Base-by-base conservation (phyloP, 2,888 invertebrate species). In the Zaprionus bogoriensis region DNA sequence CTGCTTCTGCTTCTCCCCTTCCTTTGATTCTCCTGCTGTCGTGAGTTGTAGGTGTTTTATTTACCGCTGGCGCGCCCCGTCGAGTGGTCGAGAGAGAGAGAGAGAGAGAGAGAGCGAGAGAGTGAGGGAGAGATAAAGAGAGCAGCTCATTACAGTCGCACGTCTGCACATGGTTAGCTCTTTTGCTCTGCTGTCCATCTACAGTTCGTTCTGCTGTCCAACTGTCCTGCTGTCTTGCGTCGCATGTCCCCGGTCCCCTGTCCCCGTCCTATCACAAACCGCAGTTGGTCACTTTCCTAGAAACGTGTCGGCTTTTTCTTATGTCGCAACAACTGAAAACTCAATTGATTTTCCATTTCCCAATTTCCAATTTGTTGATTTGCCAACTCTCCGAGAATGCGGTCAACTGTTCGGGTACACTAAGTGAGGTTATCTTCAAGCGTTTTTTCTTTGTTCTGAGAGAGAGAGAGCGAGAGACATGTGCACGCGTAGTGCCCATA, bases 281-380 rank as follows among this genome's bases (percentile, higher is more conserved):
- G 84, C 87, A 81, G 87, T 81, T 81, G 80, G 80, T 83, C 77
- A 74, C 65, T 69, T 81, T 86, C 84, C 63, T 64, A 48, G 80
- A 80, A 80, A 22, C 22, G n/a, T 17, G 28, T 60, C 70, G 65
- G 78, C 64, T 36, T 71, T 71, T 71, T 36, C 45, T 74, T 65
- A 51, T 61, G 63, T 77, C 38, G 46, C 74, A 52, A 42, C 53
- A 68, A 63, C 54, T 63, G 67, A 65, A n/a, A 63, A 23, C 38
- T 59, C 75, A 60, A 69, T 78, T 78, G 47, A 68, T 66, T 78
- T 67, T 38, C 27, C 42, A 68, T 67, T 57, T 67, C 60, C 14
- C 14, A 39, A 47, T 58, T 67, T 62, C 14, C 14, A 39, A 47
- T 58, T 61, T 72, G 36, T 50, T 41, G 25, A 52, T 30, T 59